phyloP scores from a whole-genome alignment of 2,888 invertebrate genomes.

The Blastobasis lacticolella region DNA sequence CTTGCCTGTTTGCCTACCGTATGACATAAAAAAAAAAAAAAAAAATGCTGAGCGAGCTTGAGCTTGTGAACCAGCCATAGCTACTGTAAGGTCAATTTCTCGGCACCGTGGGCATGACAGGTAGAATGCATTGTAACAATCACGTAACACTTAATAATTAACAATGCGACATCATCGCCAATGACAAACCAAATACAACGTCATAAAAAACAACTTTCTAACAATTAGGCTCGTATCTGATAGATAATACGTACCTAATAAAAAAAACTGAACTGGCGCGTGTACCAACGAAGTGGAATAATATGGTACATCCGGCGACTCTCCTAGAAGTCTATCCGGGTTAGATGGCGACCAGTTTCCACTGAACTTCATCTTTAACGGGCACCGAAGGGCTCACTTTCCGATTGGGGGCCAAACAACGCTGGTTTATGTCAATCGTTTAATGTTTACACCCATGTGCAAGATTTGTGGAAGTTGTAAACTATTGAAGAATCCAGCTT shows the following conservation, averaged over 20 bases:
- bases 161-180: no score
- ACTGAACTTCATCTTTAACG: constrained; percentile 9
- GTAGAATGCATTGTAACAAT: no score
- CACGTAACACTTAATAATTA: no score
- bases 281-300: constrained; percentile 10
- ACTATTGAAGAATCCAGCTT: neutral
- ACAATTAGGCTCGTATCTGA: neutral
- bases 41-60: no score
- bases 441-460: constrained; percentile 29
- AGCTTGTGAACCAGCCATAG: no score
- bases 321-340: constrained; percentile 13
- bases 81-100: no score
- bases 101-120: no score
- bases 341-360: constrained; percentile 21
- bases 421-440: constrained; percentile 19
- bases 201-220: constrained; percentile 1
- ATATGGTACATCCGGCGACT: constrained; percentile 17
- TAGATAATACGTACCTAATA: neutral
- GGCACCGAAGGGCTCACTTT: no score
- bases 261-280: constrained; percentile 5
- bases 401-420: no score
- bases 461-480: constrained; percentile 18
- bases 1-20: no score
- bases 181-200: neutral
- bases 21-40: no score